These are phyloP conservation scores for Glossophaga mutica DNA, from an alignment of 2,797 vertebrate genomes.

Conservation along the genomic window DNA sequence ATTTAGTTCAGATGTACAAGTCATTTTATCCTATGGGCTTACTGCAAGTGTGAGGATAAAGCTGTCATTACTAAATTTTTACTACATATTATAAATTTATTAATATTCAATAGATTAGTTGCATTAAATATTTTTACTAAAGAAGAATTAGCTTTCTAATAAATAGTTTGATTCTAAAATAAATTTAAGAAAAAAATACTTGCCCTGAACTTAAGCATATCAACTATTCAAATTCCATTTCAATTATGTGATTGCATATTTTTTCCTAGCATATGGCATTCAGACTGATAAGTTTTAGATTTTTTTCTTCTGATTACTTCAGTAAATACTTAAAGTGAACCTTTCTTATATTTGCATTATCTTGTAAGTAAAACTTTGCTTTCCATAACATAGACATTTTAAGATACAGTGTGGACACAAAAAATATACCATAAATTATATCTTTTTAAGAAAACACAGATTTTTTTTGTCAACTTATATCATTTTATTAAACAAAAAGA, in stretches of 20 bases:
- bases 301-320: not conserved
- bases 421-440: not conserved
- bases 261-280: not conserved
- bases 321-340: not conserved
- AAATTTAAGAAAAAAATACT: not conserved
- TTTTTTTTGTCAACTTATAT: not conserved
- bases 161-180: not conserved
- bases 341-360: not conserved
- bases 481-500: not conserved
- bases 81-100: not conserved
- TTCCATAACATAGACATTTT: not conserved
- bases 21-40: not conserved
- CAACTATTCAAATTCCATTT: not conserved
- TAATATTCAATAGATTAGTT: conserved; percentile 7
- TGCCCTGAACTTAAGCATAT: not conserved
- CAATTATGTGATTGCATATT: not conserved
- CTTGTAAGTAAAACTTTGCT: not conserved
- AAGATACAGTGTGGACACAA: not conserved
- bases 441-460: not conserved
- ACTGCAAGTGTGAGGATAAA: not conserved
- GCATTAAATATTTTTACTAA: not conserved
- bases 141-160: not conserved
- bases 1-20: not conserved
- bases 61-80: not conserved
- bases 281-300: not conserved